Conservation (phyloP, 2,888 invertebrate species). For the Agrilus mali region DNA sequence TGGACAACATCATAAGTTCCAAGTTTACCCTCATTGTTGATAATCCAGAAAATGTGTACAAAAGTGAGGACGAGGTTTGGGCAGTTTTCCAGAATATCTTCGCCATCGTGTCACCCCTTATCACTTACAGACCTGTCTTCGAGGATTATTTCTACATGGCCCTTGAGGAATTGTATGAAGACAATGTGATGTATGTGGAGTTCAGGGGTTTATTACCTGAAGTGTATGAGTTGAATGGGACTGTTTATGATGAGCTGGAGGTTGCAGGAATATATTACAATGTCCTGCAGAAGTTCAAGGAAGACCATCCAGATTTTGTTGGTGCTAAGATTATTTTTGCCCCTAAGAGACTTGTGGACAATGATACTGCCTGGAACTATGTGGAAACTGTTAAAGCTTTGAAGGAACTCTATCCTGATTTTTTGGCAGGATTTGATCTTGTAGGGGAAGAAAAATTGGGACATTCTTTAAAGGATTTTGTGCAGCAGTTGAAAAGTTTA, state of each 20-base stretch:
- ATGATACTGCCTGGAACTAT: constrained; percentile 33
- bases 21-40: constrained; percentile 44
- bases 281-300: constrained; percentile 42
- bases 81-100: constrained; percentile 44
- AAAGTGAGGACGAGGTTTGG: constrained; percentile 48
- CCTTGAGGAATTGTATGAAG: constrained; percentile 46
- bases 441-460: constrained; percentile 70
- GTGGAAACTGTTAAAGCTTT: constrained; percentile 19
- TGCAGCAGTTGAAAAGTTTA: constrained; percentile 33
- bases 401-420: constrained; percentile 42
- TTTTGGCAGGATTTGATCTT: constrained; percentile 66
- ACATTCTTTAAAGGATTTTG: constrained; percentile 47
- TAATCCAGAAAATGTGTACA: constrained; percentile 38
- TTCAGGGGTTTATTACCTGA: constrained; percentile 49
- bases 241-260: constrained; percentile 38
- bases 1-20: constrained; percentile 31
- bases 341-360: constrained; percentile 38
- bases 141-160: constrained; percentile 53
- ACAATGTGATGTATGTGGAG: constrained; percentile 60
- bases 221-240: constrained; percentile 56
- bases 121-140: constrained; percentile 52
- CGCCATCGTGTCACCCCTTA: constrained; percentile 36
- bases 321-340: constrained; percentile 61
- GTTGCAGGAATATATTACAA: constrained; percentile 46
- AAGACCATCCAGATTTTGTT: constrained; percentile 48